Conservation (phyloP, 2,797 vertebrate species). For the Myotis findleyi region DNA sequence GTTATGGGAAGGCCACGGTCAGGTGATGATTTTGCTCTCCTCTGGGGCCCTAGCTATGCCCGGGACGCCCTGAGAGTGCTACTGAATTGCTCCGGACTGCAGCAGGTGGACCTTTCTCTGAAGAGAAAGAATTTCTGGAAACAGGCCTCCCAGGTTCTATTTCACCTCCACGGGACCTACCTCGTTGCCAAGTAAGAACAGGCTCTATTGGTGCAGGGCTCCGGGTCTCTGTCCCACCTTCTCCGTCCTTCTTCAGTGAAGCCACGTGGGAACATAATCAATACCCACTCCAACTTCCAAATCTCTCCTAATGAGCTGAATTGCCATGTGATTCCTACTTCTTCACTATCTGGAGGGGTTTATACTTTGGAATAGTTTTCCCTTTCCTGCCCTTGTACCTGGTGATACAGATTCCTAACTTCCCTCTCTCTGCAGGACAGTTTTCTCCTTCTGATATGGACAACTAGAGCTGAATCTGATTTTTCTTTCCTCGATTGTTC, state of each 20-base stretch:
- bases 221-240: not conserved
- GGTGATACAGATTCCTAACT: not conserved
- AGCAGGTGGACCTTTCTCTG: slow-evolving; percentile 47
- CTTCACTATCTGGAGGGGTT: not conserved
- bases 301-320: not conserved
- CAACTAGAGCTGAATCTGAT: not conserved
- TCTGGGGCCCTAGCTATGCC: slow-evolving; percentile 60
- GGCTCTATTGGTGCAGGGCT: not conserved
- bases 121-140: slow-evolving; percentile 55
- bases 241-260: not conserved
- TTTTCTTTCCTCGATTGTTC: not conserved
- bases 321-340: not conserved
- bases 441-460: not conserved
- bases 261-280: not conserved
- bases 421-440: not conserved
- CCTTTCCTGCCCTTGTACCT: not conserved
- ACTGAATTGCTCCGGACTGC: slow-evolving; percentile 73
- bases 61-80: slow-evolving; percentile 64
- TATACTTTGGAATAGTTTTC: not conserved
- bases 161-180: not conserved
- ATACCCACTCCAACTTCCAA: not conserved
- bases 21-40: not conserved
- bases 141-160: not conserved
- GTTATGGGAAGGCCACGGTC: not conserved
- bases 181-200: slow-evolving; percentile 75